Conservation (phyloP, 2,888 invertebrate genomes). For the Megastigmus dorsalis region DNA sequence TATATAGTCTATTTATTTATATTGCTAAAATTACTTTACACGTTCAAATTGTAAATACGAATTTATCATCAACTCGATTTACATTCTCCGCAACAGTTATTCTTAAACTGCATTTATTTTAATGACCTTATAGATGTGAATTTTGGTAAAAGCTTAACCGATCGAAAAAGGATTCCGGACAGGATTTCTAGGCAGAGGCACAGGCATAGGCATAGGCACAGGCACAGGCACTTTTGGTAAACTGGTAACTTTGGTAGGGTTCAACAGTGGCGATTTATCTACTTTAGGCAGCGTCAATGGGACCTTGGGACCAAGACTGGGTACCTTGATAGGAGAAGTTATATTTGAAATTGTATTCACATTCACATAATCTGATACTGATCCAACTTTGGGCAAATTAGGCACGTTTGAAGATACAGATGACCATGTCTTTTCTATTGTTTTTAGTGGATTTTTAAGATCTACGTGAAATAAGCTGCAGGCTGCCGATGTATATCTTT, state of each 20-base stretch:
- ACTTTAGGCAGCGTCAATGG: neutral
- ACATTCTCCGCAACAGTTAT: too few species aligned
- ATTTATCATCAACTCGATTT: too few species aligned
- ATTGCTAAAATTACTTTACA: too few species aligned
- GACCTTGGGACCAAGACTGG: too few species aligned
- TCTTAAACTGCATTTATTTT: neutral
- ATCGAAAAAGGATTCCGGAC: neutral
- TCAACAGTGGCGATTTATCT: neutral
- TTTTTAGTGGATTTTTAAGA: conserved; percentile 40
- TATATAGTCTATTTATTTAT: too few species aligned
- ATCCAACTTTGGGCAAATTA: conserved; percentile 25
- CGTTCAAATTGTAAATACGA: too few species aligned
- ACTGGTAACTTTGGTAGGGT: neutral
- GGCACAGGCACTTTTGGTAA: neutral
- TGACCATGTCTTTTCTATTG: conserved; percentile 1
- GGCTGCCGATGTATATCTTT: conserved; percentile 77
- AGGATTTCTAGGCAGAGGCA: neutral
- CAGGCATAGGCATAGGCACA: neutral
- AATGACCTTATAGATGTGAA: neutral
- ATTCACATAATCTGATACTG: conserved; percentile 13
- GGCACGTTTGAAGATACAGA: neutral
- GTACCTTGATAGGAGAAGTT: neutral
- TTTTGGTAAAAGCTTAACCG: too few species aligned
- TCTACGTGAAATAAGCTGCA: conserved; percentile 71
- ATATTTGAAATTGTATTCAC: neutral